Conservation (phyloP, 2,888 invertebrate species). For the Camptogramma bilineatum region DNA sequence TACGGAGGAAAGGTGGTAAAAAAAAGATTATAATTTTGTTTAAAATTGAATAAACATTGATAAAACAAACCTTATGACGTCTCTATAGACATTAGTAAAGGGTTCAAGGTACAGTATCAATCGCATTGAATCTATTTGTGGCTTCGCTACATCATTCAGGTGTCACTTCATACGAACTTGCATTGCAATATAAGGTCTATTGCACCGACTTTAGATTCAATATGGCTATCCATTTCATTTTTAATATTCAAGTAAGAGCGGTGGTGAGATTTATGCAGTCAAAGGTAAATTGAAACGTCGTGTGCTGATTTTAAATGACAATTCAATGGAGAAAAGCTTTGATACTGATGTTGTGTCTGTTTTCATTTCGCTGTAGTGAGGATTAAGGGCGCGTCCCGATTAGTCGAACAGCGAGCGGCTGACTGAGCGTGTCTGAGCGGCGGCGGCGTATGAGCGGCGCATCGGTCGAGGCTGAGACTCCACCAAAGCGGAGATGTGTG, state of each 20-base stretch:
- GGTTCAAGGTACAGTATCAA: constrained; percentile 36
- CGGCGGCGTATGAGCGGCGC: too few relatives aligned
- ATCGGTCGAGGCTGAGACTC: too few relatives aligned
- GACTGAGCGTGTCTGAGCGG: too few relatives aligned
- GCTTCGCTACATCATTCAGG: constrained; percentile 34
- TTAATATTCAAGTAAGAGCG: not conserved
- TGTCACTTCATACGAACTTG: not conserved
- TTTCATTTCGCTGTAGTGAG: not conserved
- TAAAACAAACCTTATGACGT: not conserved
- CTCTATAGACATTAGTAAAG: not conserved
- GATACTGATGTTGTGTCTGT: not conserved
- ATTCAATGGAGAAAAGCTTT: not conserved
- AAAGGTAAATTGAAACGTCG: not conserved
- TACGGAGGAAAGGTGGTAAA: too few relatives aligned
- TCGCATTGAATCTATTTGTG: constrained; percentile 42
- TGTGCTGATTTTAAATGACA: not conserved
- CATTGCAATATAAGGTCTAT: constrained; percentile 14
- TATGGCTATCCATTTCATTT: not conserved
- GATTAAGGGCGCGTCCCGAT: too few relatives aligned
- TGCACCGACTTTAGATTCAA: not conserved
- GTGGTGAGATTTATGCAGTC: not conserved
- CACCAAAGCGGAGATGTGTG: too few relatives aligned
- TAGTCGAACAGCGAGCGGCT: too few relatives aligned
- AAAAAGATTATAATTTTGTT: too few relatives aligned
- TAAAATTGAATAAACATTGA: too few relatives aligned